These are phyloP conservation scores for Phlogophora meticulosa DNA, from an alignment of 2,888 invertebrate species.

Conservation along the genomic window DNA sequence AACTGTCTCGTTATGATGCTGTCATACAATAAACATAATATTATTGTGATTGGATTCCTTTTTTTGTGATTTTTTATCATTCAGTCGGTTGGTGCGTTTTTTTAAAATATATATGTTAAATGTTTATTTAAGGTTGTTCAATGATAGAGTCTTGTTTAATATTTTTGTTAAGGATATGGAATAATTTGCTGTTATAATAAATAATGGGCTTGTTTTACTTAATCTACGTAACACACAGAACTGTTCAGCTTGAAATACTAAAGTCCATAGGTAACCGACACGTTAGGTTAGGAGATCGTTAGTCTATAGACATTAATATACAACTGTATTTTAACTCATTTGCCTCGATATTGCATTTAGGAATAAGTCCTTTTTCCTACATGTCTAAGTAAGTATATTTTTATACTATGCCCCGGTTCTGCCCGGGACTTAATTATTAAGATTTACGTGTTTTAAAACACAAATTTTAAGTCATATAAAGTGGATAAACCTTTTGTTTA, in stretches of 20 bases:
- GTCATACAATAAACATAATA: slow-evolving; percentile 59
- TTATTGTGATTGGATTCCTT: slow-evolving; percentile 51
- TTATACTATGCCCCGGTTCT: too few relatives aligned
- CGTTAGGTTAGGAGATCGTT: not conserved
- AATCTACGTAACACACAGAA: not conserved
- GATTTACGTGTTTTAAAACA: too few relatives aligned
- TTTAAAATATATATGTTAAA: not conserved
- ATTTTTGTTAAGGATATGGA: not conserved
- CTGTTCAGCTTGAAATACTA: too few relatives aligned
- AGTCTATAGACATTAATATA: not conserved
- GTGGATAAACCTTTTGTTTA: too few relatives aligned
- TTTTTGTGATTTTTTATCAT: slow-evolving; percentile 43
- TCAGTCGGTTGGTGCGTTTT: slow-evolving; percentile 6
- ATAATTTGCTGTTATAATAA: not conserved
- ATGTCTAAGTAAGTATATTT: too few relatives aligned
- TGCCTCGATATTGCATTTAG: too few relatives aligned
- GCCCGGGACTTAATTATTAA: too few relatives aligned
- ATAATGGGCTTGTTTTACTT: not conserved
- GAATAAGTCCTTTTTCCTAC: too few relatives aligned
- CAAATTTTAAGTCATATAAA: too few relatives aligned
- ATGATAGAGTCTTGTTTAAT: not conserved
- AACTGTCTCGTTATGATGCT: slow-evolving; percentile 65
- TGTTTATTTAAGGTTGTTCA: slow-evolving; percentile 19
- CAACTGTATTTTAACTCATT: too few relatives aligned
- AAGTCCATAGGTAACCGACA: too few relatives aligned